Evolutionary conservation across 2,113 vertebrate species (phyloP).

Genomic region (Gnathonemus longibarbis): DNA sequence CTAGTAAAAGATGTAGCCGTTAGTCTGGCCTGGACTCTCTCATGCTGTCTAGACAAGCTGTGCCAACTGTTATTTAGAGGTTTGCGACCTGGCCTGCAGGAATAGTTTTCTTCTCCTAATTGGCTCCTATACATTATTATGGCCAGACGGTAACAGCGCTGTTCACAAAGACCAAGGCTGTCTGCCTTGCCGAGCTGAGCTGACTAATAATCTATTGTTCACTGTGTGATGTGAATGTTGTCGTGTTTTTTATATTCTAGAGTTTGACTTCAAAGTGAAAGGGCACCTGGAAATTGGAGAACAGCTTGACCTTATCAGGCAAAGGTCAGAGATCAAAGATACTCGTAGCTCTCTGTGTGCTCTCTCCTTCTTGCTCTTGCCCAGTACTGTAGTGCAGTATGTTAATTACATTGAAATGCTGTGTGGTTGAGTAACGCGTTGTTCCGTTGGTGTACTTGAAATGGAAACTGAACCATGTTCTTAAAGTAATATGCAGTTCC

Average conservation of each 20-base stretch:
- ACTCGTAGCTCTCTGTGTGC: background rate
- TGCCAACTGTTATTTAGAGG: background rate
- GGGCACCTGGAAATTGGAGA: constrained; percentile 82
- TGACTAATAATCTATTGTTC: background rate
- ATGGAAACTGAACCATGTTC: background rate
- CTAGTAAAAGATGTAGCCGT: background rate
- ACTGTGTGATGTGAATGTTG: background rate
- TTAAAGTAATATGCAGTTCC: background rate
- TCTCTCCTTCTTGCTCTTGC: background rate
- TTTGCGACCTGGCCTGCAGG: background rate
- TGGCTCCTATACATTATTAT: background rate
- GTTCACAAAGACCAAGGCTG: background rate
- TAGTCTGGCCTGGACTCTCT: background rate
- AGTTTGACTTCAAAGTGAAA: constrained; percentile 72
- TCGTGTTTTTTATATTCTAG: constrained; percentile 42
- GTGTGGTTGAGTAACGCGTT: background rate
- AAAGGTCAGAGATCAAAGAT: constrained; percentile 61
- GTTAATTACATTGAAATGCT: background rate
- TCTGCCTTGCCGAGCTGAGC: background rate
- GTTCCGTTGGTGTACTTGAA: background rate
- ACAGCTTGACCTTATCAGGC: constrained; percentile 74
- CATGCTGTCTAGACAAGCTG: background rate
- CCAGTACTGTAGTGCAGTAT: background rate
- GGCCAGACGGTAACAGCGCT: background rate
- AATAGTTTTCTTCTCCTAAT: background rate